Conservation (phyloP, 2,888 invertebrate species). For the Hydrotaea diabolus region DNA sequence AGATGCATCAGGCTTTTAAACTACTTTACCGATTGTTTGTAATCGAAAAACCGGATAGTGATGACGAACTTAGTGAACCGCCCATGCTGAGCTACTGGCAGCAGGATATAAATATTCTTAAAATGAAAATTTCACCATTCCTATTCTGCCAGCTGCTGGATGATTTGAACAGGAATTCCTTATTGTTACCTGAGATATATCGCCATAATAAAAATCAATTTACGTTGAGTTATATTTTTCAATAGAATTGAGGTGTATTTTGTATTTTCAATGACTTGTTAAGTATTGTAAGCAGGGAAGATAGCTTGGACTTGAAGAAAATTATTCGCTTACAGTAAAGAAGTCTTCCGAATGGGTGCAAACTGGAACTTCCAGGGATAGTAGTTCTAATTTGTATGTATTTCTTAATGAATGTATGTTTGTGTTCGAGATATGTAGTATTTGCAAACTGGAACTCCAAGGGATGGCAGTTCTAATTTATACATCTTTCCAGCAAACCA, state of each 20-base stretch:
- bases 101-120: slow-evolving; percentile 72
- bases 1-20: slow-evolving; percentile 68
- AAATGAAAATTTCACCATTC: slow-evolving; percentile 73
- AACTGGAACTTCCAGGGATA: too few relatives aligned
- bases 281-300: background rate
- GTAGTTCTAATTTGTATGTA: too few relatives aligned
- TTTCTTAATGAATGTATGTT: too few relatives aligned
- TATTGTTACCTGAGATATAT: slow-evolving; percentile 74
- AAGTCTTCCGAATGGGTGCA: too few relatives aligned
- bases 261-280: too few relatives aligned
- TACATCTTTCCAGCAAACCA: too few relatives aligned
- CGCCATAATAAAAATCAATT: slow-evolving; percentile 73
- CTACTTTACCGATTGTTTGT: slow-evolving; percentile 69
- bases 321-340: too few relatives aligned
- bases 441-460: too few relatives aligned
- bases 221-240: slow-evolving; percentile 76
- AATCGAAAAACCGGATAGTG: background rate
- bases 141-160: slow-evolving; percentile 72
- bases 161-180: slow-evolving; percentile 72
- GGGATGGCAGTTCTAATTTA: too few relatives aligned
- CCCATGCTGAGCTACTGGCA: slow-evolving; percentile 69
- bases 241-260: slow-evolving; percentile 46
- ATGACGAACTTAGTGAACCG: slow-evolving; percentile 36
- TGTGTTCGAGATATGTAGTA: too few relatives aligned
- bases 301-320: too few relatives aligned